These are phyloP conservation scores for Electrona antarctica DNA, from an alignment of 2,113 vertebrate species.

Conservation along the genomic window DNA sequence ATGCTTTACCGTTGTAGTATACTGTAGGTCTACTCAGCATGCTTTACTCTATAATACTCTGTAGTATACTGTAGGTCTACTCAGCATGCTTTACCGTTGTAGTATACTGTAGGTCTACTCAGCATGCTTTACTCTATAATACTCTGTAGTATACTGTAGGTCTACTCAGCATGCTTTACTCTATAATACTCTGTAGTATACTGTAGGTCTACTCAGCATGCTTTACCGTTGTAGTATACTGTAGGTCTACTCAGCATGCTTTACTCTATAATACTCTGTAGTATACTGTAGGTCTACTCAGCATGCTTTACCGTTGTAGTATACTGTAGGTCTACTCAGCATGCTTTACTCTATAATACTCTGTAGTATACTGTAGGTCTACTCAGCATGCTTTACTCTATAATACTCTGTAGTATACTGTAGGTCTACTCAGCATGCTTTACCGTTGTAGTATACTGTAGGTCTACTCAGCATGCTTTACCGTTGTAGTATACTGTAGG, in stretches of 20 bases:
- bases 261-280: too few relatives aligned
- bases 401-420: too few relatives aligned
- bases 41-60: too few relatives aligned
- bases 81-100: slow-evolving; percentile 39
- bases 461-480: too few relatives aligned
- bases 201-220: slow-evolving; percentile 34
- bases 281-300: slow-evolving; percentile 34
- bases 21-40: slow-evolving; percentile 32
- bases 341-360: too few relatives aligned
- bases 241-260: slow-evolving; percentile 36
- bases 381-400: slow-evolving; percentile 40
- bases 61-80: slow-evolving; percentile 36
- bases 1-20: too few relatives aligned
- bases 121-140: slow-evolving; percentile 41
- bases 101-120: slow-evolving; percentile 35
- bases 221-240: too few relatives aligned
- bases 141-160: too few relatives aligned
- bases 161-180: slow-evolving; percentile 36
- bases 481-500: slow-evolving; percentile 4
- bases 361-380: slow-evolving; percentile 34
- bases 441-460: slow-evolving; percentile 11
- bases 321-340: slow-evolving; percentile 33
- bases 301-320: too few relatives aligned
- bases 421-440: slow-evolving; percentile 36
- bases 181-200: too few relatives aligned